A percentile compares a stretch with the other conserved stretches of the same genome.
These are phyloP conservation scores for Lasioglossum malachurum DNA, from an alignment of 2,888 invertebrate genomes.

Conservation along the genomic window DNA sequence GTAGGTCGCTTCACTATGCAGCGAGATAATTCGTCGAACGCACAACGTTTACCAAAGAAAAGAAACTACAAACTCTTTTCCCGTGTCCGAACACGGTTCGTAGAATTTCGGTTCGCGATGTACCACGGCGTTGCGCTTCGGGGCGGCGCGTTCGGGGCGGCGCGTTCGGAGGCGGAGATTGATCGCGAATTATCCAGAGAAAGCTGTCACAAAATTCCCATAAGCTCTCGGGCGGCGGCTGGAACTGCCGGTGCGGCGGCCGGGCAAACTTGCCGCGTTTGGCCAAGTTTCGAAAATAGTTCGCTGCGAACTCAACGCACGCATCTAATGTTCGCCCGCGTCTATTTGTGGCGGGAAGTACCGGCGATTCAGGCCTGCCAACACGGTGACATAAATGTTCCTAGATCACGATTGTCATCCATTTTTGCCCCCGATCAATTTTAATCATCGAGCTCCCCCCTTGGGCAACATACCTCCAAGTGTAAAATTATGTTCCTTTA, in stretches of 20 bases:
- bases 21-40: neutral
- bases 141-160: too few relatives aligned
- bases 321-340: conserved; percentile 53
- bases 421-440: neutral
- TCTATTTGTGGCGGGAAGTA: conserved; percentile 75
- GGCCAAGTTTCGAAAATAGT: conserved; percentile 78
- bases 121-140: neutral
- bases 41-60: neutral
- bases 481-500: too few relatives aligned
- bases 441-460: too few relatives aligned
- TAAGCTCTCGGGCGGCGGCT: conserved; percentile 12
- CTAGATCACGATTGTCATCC: conserved; percentile 10
- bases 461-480: too few relatives aligned
- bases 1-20: neutral
- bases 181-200: neutral
- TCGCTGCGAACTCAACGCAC: conserved; percentile 60
- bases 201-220: conserved; percentile 1
- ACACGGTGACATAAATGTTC: conserved; percentile 52
- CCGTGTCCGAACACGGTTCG: neutral
- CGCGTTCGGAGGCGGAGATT: neutral
- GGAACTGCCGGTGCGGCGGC: conserved; percentile 43
- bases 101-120: neutral
- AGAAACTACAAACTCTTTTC: neutral
- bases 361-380: conserved; percentile 58
- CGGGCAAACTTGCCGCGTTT: conserved; percentile 71